Percentiles rank a stretch among this genome's conserved stretches.
Conservation (phyloP, 2,797 vertebrate species). For the Moxostoma hubbsi region DNA sequence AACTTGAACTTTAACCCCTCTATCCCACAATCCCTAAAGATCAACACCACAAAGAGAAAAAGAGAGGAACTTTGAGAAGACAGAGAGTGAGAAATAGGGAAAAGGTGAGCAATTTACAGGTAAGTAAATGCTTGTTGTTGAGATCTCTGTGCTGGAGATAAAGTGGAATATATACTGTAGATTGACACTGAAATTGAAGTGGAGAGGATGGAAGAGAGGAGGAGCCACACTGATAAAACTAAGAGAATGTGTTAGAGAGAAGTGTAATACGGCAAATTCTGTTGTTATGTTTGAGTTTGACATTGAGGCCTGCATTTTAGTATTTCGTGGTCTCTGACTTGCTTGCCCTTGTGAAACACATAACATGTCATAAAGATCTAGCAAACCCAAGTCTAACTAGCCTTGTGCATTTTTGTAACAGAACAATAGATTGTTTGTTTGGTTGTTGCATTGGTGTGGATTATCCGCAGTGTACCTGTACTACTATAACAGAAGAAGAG, state of each 20-base stretch:
- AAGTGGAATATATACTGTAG: neutral
- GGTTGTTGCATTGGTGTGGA: neutral
- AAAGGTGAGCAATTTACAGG: constrained; percentile 53
- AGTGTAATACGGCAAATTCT: neutral
- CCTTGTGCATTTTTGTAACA: neutral
- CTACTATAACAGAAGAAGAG: no score
- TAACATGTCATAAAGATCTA: neutral
- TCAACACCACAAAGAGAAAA: constrained; percentile 12
- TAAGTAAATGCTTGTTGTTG: constrained; percentile 57
- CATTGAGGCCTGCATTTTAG: neutral
- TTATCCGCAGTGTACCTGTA: neutral
- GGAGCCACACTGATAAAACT: constrained; percentile 1
- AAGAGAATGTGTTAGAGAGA: neutral
- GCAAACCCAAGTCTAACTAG: neutral
- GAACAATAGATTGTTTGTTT: neutral
- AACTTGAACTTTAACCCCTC: constrained; percentile 72
- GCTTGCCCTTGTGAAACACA: neutral
- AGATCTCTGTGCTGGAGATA: constrained; percentile 17
- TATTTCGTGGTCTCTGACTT: neutral
- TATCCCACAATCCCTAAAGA: constrained; percentile 54
- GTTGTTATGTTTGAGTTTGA: neutral
- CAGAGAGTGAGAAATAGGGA: constrained; percentile 27
- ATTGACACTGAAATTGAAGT: constrained; percentile 3
- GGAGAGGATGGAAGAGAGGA: constrained; percentile 29
- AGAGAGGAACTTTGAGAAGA: constrained; percentile 12